Evolutionary conservation across 2,888 invertebrate species (phyloP).

Genomic region (Oscheius sp.): DNA sequence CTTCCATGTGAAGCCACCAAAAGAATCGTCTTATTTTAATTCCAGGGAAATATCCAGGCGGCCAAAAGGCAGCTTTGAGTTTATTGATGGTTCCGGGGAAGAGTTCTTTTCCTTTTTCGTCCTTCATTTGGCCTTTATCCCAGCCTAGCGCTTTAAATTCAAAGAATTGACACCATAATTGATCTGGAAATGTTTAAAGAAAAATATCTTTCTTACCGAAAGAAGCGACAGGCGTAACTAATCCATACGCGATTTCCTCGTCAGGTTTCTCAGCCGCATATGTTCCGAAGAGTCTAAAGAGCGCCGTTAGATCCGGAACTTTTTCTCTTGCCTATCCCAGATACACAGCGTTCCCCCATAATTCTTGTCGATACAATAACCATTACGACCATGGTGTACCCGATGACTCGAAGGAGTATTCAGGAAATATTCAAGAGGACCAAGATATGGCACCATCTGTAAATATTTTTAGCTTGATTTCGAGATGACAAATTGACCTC

Average conservation of each 20-base stretch:
- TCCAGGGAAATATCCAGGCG: slow-evolving; percentile 87
- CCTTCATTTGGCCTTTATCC: slow-evolving; percentile 76
- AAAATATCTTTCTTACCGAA: too few relatives aligned
- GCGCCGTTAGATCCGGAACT: too few relatives aligned
- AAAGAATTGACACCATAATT: slow-evolving; percentile 76
- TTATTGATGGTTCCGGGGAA: slow-evolving; percentile 72
- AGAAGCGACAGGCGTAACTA: slow-evolving; percentile 45
- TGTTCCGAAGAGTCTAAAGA: slow-evolving; percentile 71
- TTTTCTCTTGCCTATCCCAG: slow-evolving; percentile 76
- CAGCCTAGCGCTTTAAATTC: slow-evolving; percentile 78
- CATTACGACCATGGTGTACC: slow-evolving; percentile 78
- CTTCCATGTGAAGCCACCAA: slow-evolving; percentile 76
- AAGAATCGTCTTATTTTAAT: slow-evolving; percentile 39
- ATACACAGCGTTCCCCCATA: slow-evolving; percentile 77
- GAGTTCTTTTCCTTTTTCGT: slow-evolving; percentile 71
- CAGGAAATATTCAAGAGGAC: slow-evolving; percentile 84
- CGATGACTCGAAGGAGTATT: slow-evolving; percentile 89
- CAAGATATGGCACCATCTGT: slow-evolving; percentile 78
- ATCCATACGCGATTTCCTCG: slow-evolving; percentile 81
- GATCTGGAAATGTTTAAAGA: too few relatives aligned
- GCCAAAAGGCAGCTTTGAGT: slow-evolving; percentile 80
- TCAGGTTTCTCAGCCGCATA: slow-evolving; percentile 81
- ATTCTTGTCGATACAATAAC: slow-evolving; percentile 84
- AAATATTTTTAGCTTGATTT: too few relatives aligned
- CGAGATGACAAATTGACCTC: too few relatives aligned